A percentile compares a stretch with the other conserved stretches of the same genome.
phyloP scores from a whole-genome alignment of 1,140 invertebrate species.

The Frieseomelitta varia region DNA sequence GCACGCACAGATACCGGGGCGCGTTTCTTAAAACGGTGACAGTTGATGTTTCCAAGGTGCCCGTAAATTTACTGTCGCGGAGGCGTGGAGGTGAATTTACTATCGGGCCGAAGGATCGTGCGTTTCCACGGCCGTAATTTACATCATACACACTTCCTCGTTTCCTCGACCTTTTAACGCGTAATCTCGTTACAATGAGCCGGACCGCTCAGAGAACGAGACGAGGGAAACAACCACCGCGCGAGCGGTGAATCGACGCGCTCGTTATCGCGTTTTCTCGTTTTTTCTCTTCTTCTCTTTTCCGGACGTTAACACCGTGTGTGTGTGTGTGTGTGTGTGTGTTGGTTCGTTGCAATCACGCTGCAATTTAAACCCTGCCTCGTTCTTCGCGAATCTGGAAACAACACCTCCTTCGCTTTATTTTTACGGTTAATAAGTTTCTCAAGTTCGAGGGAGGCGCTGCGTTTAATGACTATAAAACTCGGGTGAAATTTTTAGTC shows the following conservation, averaged over 20 bases:
- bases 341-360: background rate
- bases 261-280: slow-evolving; percentile 33
- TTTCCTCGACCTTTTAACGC: slow-evolving; percentile 66
- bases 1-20: background rate
- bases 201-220: background rate
- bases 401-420: background rate
- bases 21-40: slow-evolving; percentile 38
- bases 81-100: slow-evolving; percentile 64
- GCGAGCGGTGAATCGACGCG: slow-evolving; percentile 7
- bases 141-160: slow-evolving; percentile 65
- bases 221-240: slow-evolving; percentile 1
- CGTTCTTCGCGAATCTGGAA: background rate
- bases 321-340: no score
- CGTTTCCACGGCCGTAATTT: slow-evolving; percentile 53
- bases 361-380: background rate
- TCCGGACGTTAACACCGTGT: background rate
- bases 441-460: background rate
- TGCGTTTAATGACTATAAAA: background rate
- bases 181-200: slow-evolving; percentile 63
- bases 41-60: slow-evolving; percentile 36
- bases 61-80: slow-evolving; percentile 53
- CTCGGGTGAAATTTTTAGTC: background rate
- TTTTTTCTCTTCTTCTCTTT: background rate
- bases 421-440: background rate
- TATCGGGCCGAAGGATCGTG: slow-evolving; percentile 39